A percentile compares a stretch with the other conserved stretches of the same genome.
Conservation (phyloP, 2,113 vertebrate species). For the Passer domesticus region DNA sequence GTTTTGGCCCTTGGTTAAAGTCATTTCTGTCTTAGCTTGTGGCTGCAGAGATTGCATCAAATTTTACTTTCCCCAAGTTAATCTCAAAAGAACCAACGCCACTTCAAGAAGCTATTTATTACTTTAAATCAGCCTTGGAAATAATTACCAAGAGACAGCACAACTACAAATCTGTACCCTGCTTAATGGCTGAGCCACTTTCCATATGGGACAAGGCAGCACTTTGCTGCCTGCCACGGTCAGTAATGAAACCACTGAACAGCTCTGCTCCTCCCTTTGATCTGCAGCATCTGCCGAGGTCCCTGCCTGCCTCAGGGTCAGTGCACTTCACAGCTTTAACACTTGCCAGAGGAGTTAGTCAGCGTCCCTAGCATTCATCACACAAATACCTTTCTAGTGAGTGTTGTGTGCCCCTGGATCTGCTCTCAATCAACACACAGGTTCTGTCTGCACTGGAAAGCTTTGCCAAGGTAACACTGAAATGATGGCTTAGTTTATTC, state of each 20-base stretch:
- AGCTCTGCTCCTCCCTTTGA: background rate
- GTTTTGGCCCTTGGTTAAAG: background rate
- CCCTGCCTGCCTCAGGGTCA: background rate
- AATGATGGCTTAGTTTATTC: slow-evolving; percentile 26
- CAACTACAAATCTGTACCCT: background rate
- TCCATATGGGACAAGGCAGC: background rate
- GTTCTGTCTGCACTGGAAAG: background rate
- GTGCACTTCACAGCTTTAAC: background rate
- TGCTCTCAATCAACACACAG: slow-evolving; percentile 16
- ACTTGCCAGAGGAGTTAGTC: background rate
- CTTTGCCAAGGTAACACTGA: slow-evolving; percentile 19
- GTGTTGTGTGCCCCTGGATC: background rate
- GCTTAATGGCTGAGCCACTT: background rate
- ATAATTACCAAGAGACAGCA: background rate
- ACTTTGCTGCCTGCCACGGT: background rate
- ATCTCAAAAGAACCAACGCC: background rate
- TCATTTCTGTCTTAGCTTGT: background rate
- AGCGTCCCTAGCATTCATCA: background rate
- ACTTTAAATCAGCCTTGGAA: background rate
- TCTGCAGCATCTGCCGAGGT: background rate
- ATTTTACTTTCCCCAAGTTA: background rate
- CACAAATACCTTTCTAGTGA: background rate
- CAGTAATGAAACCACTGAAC: background rate
- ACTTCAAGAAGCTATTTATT: background rate
- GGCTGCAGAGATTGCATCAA: background rate